These are phyloP conservation scores for Trididemnum miniatum DNA, from an alignment of 23 tunicate species.

Conservation along the genomic window DNA sequence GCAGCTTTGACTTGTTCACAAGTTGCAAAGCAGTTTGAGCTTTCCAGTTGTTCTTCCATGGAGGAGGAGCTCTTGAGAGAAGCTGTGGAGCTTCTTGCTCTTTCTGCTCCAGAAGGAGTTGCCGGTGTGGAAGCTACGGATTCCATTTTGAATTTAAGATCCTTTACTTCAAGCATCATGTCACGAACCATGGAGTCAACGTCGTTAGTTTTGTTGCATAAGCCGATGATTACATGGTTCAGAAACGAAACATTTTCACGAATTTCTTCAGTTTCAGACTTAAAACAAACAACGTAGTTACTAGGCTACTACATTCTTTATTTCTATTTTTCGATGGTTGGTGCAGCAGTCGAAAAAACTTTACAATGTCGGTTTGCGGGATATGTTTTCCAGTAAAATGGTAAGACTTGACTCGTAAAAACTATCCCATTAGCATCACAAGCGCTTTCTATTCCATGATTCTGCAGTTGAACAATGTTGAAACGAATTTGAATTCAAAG, in stretches of 20 bases:
- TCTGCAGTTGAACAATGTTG: too few relatives aligned
- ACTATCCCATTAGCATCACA: too few relatives aligned
- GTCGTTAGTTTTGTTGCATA: constrained; percentile 60
- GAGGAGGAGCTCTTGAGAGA: not conserved
- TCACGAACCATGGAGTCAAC: constrained; percentile 67
- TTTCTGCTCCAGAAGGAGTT: not conserved
- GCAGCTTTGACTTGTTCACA: constrained; percentile 10
- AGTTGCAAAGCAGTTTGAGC: not conserved
- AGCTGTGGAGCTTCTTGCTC: not conserved
- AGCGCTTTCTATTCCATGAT: too few relatives aligned
- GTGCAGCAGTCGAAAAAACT: too few relatives aligned
- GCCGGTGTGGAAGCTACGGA: not conserved
- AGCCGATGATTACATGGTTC: constrained; percentile 31
- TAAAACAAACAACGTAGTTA: not conserved
- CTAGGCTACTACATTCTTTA: too few relatives aligned
- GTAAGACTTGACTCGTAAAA: too few relatives aligned
- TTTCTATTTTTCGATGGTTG: too few relatives aligned
- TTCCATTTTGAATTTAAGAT: constrained; percentile 13
- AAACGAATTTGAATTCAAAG: too few relatives aligned
- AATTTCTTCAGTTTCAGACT: constrained; percentile 78
- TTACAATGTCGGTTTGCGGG: too few relatives aligned
- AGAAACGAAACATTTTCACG: constrained; percentile 69
- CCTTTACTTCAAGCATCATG: constrained; percentile 10
- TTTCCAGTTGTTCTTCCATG: not conserved
- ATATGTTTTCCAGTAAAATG: too few relatives aligned